Base-by-base conservation (phyloP, 2,113 vertebrate species). In the Corythaeola cristata region DNA sequence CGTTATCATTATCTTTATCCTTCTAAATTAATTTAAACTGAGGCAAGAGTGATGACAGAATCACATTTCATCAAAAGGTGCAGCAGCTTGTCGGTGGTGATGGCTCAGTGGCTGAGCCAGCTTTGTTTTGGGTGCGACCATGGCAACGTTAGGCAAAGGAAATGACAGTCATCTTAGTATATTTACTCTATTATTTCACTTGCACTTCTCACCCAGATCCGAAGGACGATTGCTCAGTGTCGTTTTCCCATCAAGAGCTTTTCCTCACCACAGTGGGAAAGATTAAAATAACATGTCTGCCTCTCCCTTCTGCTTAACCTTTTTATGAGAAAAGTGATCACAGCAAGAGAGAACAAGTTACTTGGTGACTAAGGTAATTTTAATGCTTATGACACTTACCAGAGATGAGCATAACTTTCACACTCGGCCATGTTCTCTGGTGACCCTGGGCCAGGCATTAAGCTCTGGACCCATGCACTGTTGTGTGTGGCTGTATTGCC, bases 121-220 rank as follows among this genome's bases (percentile, higher is more conserved):
- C 89, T 94, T 96, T 95, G 92, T 94, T 95, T 93, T 95, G 91
- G 35, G 62, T 60, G 86, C 15, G n/a, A 59, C 84, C 52, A 92
- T 97, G 71, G 96, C 81, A 97, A 97, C 89, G 6, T 37, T 15
- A 56, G 15, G 81, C 88, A 85, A 94, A 95, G 94, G 96, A 97
- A 96, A 87, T 97, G 8, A 93, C 75, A 52, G 72, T 76, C 12
- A 0, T 59, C 62, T 81, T 53, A 59, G 78, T 78, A 24, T 88
- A 94, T 91, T 96, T 95, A 85, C 79, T 94, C 88, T 82, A 22
- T 95, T 94, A 93, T 93, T 96, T 96, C 95, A 92, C 83, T 96
- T 96, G 91, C 85, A 62, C 88, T 96, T 93, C 76, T 95, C 80
- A 92, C 85, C 89, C 81, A 27, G n/a, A 60, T 81, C 66, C 62